phyloP scores from a whole-genome alignment of 2,888 invertebrate genomes.

The Drosophila percnosoma region DNA sequence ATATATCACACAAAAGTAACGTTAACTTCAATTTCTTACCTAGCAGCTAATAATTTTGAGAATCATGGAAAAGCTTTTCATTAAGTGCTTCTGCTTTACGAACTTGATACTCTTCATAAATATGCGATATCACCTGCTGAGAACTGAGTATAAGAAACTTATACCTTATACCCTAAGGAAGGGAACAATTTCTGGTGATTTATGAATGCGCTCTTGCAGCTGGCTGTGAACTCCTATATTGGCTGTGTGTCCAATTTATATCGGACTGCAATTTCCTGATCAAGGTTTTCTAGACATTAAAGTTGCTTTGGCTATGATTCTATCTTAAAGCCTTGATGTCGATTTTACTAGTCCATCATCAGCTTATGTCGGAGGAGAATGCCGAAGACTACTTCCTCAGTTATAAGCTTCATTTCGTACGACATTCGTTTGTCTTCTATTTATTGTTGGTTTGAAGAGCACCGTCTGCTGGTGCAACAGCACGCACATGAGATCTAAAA shows the following conservation, averaged over 20 bases:
- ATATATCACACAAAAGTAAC: conserved; percentile 1
- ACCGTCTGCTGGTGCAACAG: neutral
- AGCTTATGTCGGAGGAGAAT: neutral
- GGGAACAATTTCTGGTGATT: neutral
- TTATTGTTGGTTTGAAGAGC: conserved; percentile 16
- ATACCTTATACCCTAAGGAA: conserved; percentile 4
- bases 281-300: conserved; percentile 12
- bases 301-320: neutral
- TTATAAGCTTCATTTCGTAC: conserved; percentile 9
- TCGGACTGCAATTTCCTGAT: neutral
- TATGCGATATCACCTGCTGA: neutral
- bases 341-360: conserved; percentile 3
- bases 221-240: conserved; percentile 3
- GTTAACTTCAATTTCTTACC: neutral
- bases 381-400: neutral
- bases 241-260: neutral
- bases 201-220: neutral
- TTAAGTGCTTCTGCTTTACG: neutral
- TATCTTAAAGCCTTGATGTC: neutral
- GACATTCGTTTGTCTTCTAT: neutral
- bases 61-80: conserved; percentile 7
- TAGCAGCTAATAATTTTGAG: neutral
- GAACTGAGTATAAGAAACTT: neutral
- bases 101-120: conserved; percentile 3
- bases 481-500: neutral